phyloP scores from a whole-genome alignment of 2,888 invertebrate genomes.

The Drosophila subsilvestris region DNA sequence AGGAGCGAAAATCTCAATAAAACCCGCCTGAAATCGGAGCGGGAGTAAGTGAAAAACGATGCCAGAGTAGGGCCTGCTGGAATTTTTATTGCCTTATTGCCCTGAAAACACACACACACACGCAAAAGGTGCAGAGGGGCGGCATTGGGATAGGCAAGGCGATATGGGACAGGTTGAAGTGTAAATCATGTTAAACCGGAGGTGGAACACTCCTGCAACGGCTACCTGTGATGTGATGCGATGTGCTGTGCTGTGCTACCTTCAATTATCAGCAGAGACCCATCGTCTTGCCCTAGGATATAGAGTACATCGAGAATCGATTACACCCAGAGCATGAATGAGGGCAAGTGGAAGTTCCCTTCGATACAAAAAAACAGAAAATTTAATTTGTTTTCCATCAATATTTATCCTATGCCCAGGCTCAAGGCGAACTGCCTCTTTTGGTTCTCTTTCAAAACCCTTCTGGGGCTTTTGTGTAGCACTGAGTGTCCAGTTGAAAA shows the following conservation, averaged over 20 bases:
- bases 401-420: constrained; percentile 36
- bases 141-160: background rate
- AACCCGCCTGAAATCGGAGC: constrained; percentile 1
- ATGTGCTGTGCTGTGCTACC: too few relatives aligned
- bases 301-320: constrained; percentile 51
- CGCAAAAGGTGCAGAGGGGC: background rate
- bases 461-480: constrained; percentile 11
- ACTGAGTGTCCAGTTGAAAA: constrained; percentile 8
- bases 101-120: constrained; percentile 19
- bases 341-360: background rate
- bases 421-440: background rate
- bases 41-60: constrained; percentile 31
- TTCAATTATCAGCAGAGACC: constrained; percentile 30
- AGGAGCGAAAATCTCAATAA: constrained; percentile 21
- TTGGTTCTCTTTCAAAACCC: constrained; percentile 2
- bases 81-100: constrained; percentile 55
- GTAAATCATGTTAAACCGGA: constrained; percentile 58
- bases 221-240: constrained; percentile 10
- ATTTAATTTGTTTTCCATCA: constrained; percentile 65
- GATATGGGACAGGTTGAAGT: constrained; percentile 30
- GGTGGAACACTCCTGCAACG: constrained; percentile 10
- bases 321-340: constrained; percentile 34
- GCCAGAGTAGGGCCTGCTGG: constrained; percentile 36
- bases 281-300: constrained; percentile 13
- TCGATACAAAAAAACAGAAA: constrained; percentile 7